These are phyloP conservation scores for Campylomormyrus tamandua DNA, from an alignment of 2,113 vertebrate species.

Conservation along the genomic window DNA sequence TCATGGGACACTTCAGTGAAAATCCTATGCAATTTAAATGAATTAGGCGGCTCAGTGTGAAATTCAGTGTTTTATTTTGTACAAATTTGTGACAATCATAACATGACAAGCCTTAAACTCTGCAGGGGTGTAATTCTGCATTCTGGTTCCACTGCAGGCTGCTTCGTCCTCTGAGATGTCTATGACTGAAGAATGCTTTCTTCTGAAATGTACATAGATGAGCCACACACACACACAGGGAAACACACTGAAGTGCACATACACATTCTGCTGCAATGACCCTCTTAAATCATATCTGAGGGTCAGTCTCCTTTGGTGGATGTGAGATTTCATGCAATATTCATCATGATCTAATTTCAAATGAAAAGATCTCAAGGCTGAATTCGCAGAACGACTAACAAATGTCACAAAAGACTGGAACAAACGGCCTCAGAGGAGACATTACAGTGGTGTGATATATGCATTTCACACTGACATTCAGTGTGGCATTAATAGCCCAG, in stretches of 20 bases:
- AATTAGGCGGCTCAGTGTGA: neutral
- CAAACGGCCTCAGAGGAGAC: neutral
- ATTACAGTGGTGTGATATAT: neutral
- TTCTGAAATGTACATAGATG: neutral
- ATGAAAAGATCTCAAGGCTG: slow-evolving; percentile 3
- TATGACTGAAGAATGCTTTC: neutral
- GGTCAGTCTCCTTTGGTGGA: slow-evolving; percentile 16
- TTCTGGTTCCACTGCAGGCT: neutral
- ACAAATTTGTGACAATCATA: neutral
- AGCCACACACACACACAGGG: neutral
- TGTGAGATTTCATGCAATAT: slow-evolving; percentile 21
- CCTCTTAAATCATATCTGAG: slow-evolving; percentile 34
- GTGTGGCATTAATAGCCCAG: neutral
- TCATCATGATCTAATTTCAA: slow-evolving; percentile 22
- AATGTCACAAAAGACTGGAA: neutral
- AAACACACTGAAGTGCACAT: neutral
- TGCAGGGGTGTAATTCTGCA: neutral
- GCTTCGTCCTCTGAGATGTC: neutral
- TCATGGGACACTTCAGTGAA: neutral
- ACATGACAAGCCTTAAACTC: neutral
- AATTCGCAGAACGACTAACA: neutral
- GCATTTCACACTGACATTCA: neutral
- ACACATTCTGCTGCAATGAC: neutral
- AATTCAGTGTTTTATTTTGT: neutral
- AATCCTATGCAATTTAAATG: neutral